Evolutionary conservation across 1,140 invertebrate species (phyloP), one percentile per base, ranked within the genome.

Genomic region (Calosoma granatense): DNA sequence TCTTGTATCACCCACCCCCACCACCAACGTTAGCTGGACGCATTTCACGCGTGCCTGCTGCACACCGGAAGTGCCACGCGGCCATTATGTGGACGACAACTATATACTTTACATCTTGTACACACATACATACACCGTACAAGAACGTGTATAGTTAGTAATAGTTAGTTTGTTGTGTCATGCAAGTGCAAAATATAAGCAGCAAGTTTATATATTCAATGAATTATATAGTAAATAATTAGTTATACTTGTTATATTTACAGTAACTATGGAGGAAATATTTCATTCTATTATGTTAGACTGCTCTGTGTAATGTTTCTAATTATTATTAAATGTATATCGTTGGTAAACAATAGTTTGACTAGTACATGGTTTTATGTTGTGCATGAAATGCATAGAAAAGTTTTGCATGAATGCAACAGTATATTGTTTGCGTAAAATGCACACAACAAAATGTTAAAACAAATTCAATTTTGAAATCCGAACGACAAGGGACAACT

Each of bases 401-500:
- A 47, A 47, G 41, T 47, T 47, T 47, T 47, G 26, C 41, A 47
- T 47, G 41, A 17, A 47, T 47, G 41, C 41, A 47, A 47, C 41
- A 36, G n/a, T 9, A 36, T n/a, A 47, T 47, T 47, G 41, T 47
- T 47, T 47, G 15, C 41, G 41, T 47, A 47, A 47, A 47, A 47
- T 47, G 4, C 41, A 47, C 41, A n/a, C 17, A 47, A 47, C 41
- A 47, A 47, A 47, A 47, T 47, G 41, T 12, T 47, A 17, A 47
- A 47, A 47, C 41, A 47, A 47, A 47, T 47, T 47, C 41, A 9
- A 47, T 12, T 17, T 47, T 9, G 41, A 17, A 30, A 30, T 6
- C 26, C 6, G 41, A 17, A 47, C 41, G 15, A 47, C 41, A 47
- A 47, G 41, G 9, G 41, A 47, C 41, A 47, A 12, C 41, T 9